Evolutionary conservation across 1,140 invertebrate species (phyloP).

Genomic region (Pemphigus obesinymphae): DNA sequence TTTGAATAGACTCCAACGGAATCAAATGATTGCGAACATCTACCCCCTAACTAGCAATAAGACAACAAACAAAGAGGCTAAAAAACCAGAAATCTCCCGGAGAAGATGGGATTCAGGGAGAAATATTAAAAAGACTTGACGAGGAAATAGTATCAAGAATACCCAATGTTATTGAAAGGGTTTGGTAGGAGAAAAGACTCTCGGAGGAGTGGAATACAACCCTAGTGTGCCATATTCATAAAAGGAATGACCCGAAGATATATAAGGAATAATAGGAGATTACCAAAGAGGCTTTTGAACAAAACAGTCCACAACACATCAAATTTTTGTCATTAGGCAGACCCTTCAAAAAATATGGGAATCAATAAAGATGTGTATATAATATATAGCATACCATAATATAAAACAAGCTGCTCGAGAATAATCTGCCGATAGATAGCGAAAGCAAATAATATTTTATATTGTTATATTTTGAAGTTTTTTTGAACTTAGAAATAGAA

Average conservation of each 20-base stretch:
- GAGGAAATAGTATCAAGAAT: neutral
- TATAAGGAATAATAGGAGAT: slow-evolving; percentile 28
- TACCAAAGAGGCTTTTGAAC: neutral
- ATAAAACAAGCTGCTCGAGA: too few relatives aligned
- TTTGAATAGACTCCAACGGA: neutral
- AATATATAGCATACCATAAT: too few relatives aligned
- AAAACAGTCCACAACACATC: neutral
- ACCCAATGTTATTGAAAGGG: neutral
- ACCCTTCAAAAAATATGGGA: neutral
- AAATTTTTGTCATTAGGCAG: slow-evolving; percentile 11
- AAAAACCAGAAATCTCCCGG: slow-evolving; percentile 32
- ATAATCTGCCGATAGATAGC: too few relatives aligned
- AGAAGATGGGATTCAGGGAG: slow-evolving; percentile 18
- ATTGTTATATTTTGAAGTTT: too few relatives aligned
- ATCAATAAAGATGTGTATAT: neutral
- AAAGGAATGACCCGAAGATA: slow-evolving; percentile 10
- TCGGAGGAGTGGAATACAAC: slow-evolving; percentile 29
- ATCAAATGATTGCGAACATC: neutral
- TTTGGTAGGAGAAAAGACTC: slow-evolving; percentile 19
- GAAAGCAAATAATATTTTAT: too few relatives aligned
- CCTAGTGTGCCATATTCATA: slow-evolving; percentile 16
- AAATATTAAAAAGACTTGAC: too few relatives aligned
- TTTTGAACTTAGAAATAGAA: too few relatives aligned
- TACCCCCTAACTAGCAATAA: neutral
- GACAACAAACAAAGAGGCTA: neutral